phyloP scores from a whole-genome alignment of 2,797 vertebrate species.

The Champsocephalus gunnari region DNA sequence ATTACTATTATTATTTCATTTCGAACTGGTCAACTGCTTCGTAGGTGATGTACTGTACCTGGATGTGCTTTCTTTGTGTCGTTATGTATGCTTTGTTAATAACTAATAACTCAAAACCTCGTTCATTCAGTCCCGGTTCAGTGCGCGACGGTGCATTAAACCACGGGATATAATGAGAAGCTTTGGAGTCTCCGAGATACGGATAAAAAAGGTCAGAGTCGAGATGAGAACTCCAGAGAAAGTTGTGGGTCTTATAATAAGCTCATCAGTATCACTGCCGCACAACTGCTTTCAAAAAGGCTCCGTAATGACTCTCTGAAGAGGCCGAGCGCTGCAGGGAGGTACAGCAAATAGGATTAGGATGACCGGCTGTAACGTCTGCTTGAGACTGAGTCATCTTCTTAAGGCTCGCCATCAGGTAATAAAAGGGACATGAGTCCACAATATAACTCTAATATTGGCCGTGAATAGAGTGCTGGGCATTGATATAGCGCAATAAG shows the following conservation, averaged over 20 bases:
- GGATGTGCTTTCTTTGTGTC: too few species aligned
- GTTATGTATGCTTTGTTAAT: too few species aligned
- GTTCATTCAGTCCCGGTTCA: conserved; percentile 18
- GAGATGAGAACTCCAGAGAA: conserved; percentile 7
- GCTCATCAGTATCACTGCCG: conserved; percentile 3
- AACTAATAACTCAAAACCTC: conserved; percentile 1
- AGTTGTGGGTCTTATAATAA: conserved; percentile 27
- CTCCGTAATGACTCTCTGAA: background rate
- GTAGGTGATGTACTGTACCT: too few species aligned
- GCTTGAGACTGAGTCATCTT: conserved; percentile 5
- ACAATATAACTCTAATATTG: too few species aligned
- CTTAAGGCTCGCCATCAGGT: background rate
- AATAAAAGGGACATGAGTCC: background rate
- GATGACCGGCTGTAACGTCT: background rate
- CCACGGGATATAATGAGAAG: conserved; percentile 28
- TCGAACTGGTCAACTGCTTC: too few species aligned
- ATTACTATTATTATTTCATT: too few species aligned
- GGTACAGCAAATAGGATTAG: conserved; percentile 1
- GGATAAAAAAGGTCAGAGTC: conserved; percentile 30
- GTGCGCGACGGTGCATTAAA: conserved; percentile 3
- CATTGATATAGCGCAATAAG: too few species aligned
- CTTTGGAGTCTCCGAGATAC: conserved; percentile 16
- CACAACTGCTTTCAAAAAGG: background rate
- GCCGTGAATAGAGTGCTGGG: background rate
- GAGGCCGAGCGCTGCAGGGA: background rate